phyloP scores from a whole-genome alignment of 2,113 vertebrate genomes.

The Gavialis gangeticus region DNA sequence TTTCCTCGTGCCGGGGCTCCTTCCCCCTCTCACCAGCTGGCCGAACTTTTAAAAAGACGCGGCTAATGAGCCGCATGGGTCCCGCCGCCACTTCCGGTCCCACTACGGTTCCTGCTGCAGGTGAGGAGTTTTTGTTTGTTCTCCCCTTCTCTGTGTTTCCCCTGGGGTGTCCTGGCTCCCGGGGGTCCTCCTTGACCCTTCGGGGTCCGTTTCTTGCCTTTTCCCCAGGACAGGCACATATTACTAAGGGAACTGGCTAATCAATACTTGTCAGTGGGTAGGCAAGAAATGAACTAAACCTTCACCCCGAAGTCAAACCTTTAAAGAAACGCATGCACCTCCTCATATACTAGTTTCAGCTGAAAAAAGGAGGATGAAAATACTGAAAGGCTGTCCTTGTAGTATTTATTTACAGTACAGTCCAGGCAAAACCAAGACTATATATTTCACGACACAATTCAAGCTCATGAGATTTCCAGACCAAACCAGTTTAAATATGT shows the following conservation, averaged over 20 bases:
- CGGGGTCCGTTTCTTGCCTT: no score
- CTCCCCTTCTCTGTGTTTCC: no score
- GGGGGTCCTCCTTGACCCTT: no score
- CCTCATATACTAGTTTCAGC: background rate
- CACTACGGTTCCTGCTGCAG: no score
- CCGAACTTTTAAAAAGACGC: no score
- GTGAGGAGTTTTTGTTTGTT: no score
- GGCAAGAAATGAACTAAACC: background rate
- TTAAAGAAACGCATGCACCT: background rate
- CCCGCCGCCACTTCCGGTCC: no score
- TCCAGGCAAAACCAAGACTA: background rate
- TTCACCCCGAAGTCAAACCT: background rate
- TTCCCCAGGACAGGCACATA: background rate
- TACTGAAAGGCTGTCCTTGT: rapidly evolving
- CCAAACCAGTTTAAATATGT: constrained; percentile 27
- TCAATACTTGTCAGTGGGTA: background rate
- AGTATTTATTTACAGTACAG: background rate
- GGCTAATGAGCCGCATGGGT: no score
- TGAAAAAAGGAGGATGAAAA: background rate
- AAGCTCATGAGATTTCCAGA: constrained; percentile 30
- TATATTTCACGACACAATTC: background rate
- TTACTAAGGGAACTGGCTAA: constrained; percentile 1
- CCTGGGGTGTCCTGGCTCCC: no score
- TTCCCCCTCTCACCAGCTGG: no score
- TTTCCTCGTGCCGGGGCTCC: no score